A percentile compares a stretch with the other conserved stretches of the same genome.
phyloP scores from a whole-genome alignment of 2,113 vertebrate species.

The Mesembrinibis cayennensis region DNA sequence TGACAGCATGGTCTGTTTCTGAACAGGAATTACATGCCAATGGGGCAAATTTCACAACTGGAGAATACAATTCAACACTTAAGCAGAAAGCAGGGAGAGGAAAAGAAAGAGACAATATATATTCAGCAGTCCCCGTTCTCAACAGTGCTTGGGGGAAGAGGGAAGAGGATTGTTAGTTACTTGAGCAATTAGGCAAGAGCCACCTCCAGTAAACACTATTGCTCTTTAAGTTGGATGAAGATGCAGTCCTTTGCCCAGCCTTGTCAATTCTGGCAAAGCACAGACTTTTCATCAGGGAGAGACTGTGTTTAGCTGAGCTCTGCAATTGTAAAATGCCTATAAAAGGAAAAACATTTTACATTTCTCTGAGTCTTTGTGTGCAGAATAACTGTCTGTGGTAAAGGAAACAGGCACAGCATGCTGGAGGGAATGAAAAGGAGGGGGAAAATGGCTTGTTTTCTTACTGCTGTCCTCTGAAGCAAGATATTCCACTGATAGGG shows the following conservation, averaged over 20 bases:
- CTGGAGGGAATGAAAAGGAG: not conserved
- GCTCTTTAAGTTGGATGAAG: not conserved
- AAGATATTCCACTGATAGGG: not conserved
- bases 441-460: not conserved
- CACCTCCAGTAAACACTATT: not conserved
- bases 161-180: not conserved
- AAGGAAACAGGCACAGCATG: not conserved
- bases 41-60: not conserved
- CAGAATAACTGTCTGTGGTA: not conserved
- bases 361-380: not conserved
- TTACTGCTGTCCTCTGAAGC: not conserved
- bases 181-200: not conserved
- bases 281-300: not conserved
- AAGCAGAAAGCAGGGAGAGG: not conserved
- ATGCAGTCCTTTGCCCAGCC: not conserved
- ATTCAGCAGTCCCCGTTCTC: not conserved
- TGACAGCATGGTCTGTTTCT: not conserved
- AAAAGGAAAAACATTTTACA: constrained; percentile 31
- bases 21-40: not conserved
- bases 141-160: not conserved
- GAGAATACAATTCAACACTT: not conserved
- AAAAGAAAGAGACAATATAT: not conserved
- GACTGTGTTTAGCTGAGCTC: not conserved
- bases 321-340: constrained; percentile 27
- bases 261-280: not conserved